phyloP scores from a whole-genome alignment of 2,797 vertebrate species.

The Schizopygopsis pylzovi region DNA sequence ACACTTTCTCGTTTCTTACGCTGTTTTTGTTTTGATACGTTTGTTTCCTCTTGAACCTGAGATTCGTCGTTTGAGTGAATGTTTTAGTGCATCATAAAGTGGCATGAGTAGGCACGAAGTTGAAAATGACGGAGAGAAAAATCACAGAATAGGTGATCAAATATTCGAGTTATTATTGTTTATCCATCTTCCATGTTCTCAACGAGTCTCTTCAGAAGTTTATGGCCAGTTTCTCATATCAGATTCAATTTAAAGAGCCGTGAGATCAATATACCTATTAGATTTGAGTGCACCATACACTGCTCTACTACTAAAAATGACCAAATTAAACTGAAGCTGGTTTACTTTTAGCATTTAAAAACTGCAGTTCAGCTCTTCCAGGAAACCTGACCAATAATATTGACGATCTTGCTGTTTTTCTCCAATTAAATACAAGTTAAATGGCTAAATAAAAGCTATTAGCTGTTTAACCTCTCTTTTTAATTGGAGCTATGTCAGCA shows the following conservation, averaged over 20 bases:
- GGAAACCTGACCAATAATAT: background rate
- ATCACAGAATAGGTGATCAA: background rate
- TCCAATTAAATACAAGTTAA: background rate
- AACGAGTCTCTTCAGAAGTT: constrained; percentile 54
- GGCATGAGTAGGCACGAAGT: constrained; percentile 37
- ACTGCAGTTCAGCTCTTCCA: too few species aligned
- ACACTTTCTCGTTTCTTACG: background rate
- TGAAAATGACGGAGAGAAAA: background rate
- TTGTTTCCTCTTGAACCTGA: background rate
- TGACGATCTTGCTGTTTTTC: background rate
- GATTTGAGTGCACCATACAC: background rate
- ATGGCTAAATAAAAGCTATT: background rate
- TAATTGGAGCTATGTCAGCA: background rate
- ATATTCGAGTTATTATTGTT: background rate
- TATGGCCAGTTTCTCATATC: constrained; percentile 69
- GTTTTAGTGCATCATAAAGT: constrained; percentile 1
- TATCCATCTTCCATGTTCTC: constrained; percentile 60
- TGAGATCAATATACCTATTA: background rate
- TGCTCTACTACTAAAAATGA: background rate
- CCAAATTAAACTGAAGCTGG: background rate
- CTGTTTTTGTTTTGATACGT: background rate
- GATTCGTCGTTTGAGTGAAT: background rate
- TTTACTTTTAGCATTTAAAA: background rate
- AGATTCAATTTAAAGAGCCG: background rate
- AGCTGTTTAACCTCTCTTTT: background rate